Conservation (phyloP, 2,113 vertebrate species). For the Tapirus terrestris region DNA sequence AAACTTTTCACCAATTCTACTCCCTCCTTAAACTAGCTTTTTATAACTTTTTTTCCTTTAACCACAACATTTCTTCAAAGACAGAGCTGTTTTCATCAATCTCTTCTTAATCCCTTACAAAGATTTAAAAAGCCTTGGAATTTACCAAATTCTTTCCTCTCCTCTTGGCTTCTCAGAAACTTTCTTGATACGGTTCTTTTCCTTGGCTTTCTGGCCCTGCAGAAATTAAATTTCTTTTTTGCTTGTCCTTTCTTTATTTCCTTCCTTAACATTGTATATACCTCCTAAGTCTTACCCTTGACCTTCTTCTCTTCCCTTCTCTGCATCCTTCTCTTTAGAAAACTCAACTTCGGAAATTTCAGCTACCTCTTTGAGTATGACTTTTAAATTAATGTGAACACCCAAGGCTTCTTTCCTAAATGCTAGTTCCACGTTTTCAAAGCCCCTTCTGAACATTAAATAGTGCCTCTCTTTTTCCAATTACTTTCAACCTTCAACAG, state of each 20-base stretch:
- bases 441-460: neutral
- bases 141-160: neutral
- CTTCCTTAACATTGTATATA: neutral
- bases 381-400: constrained; percentile 28
- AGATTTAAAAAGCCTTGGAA: neutral
- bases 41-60: neutral
- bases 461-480: neutral
- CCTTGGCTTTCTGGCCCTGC: neutral
- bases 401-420: neutral
- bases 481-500: neutral
- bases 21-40: neutral
- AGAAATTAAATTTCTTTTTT: constrained; percentile 24
- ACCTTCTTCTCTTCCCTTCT: neutral
- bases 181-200: neutral
- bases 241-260: neutral
- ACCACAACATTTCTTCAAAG: neutral
- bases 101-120: neutral
- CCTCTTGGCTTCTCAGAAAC: neutral
- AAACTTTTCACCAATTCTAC: neutral
- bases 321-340: neutral
- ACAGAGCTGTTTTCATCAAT: neutral
- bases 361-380: neutral
- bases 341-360: neutral
- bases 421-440: neutral
- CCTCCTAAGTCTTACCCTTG: neutral